Base-by-base conservation (phyloP, 2,797 vertebrate genomes). In the Bradypodion pumilum region DNA sequence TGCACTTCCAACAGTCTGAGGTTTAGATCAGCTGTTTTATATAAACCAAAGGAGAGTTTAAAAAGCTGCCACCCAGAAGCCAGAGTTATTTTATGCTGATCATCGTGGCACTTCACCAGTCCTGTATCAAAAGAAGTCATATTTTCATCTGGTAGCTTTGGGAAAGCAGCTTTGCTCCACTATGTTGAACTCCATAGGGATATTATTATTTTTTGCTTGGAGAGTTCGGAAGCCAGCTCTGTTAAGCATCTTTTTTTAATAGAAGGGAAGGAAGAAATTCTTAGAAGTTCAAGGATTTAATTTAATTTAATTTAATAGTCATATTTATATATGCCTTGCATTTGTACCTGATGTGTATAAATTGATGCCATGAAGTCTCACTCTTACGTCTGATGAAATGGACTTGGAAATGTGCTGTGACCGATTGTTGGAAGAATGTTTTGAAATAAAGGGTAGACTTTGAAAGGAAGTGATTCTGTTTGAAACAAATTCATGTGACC, bases 21-120 rank as follows among this genome's bases (percentile, higher is more conserved):
- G 80, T 73, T 66, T 63, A 65, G 68, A 74, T 85, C 65, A 85
- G 75, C 74, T 87, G 66, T 74, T 82, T 76, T 68, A 65, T 78
- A 2, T 85, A 78, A 65, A 5, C 23, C 74, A 40, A 84, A 78
- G 74, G 35, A 80, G 40, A 0, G 0, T 6, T 59, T 60, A 82
- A 60, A 40, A 56, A 25, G 32, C 3, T 0, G 81, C 68, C 37
- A 73, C 83, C 70, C 70, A 19, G 44, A 40, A 87, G 74, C 27
- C 5, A 74, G 72, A 83, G 80, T 76, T 73, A 74, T 74, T 63
- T 70, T 88, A 40, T 66, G 78, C 77, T 76, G 83, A 81, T 21
- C 49, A 87, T 86, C 75, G 72, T 79, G 68, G 86, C 0, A 0
- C 80, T 40, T 49, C 21, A 62, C 78, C 70, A 74, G 35, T 23